These are phyloP conservation scores for Babylonia areolata DNA, from an alignment of 1,140 invertebrate genomes.

Conservation along the genomic window DNA sequence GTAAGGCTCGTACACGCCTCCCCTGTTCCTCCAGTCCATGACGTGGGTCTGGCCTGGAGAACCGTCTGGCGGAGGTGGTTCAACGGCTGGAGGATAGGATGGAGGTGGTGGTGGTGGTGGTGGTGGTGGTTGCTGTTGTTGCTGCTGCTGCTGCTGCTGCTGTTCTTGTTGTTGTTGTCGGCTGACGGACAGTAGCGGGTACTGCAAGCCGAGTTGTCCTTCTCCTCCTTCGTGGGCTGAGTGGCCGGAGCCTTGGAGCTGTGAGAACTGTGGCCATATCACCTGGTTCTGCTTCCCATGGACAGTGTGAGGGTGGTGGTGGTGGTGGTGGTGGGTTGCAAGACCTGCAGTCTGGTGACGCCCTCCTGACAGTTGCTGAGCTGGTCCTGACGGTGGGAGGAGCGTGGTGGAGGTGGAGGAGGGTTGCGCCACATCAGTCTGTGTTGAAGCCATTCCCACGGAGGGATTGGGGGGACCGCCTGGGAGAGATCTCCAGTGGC, in stretches of 20 bases:
- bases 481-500: background rate
- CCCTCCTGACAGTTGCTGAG: too few relatives aligned
- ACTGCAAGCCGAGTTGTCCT: background rate
- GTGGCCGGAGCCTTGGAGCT: too few relatives aligned
- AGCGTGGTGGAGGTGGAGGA: too few relatives aligned
- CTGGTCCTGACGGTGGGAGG: too few relatives aligned
- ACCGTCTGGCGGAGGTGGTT: too few relatives aligned
- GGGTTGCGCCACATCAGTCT: too few relatives aligned
- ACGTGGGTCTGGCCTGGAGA: too few relatives aligned
- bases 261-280: too few relatives aligned
- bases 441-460: too few relatives aligned
- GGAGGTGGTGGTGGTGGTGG: background rate
- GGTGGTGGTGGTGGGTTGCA: too few relatives aligned
- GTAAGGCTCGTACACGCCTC: background rate
- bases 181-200: background rate
- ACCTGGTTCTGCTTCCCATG: background rate
- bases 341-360: background rate
- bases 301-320: background rate
- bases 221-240: background rate
- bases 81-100: background rate
- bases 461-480: background rate
- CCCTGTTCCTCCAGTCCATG: background rate
- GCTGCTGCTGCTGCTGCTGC: background rate
- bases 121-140: too few relatives aligned
- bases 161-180: background rate